Evolutionary conservation across 2,888 invertebrate species (phyloP).

Genomic region (Oscheius sp.): DNA sequence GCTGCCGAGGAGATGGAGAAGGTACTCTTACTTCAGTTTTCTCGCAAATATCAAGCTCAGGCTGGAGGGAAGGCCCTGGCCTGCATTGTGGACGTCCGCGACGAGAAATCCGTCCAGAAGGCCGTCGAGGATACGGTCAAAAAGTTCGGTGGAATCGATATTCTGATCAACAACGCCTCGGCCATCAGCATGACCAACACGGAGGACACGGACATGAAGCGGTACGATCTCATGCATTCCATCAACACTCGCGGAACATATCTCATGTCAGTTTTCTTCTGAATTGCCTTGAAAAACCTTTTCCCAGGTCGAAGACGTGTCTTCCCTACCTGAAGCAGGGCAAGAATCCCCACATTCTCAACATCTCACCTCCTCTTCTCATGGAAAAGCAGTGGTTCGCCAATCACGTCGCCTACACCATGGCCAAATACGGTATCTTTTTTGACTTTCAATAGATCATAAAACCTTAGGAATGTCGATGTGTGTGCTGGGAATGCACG

Average conservation of each 20-base stretch:
- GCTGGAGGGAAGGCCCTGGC: constrained; percentile 62
- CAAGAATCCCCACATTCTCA: constrained; percentile 91
- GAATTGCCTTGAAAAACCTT: neutral
- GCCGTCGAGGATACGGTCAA: constrained; percentile 74
- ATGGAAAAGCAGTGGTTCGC: constrained; percentile 83
- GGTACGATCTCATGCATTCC: constrained; percentile 93
- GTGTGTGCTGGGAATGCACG: constrained; percentile 94
- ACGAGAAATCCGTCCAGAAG: constrained; percentile 80
- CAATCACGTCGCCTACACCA: constrained; percentile 86
- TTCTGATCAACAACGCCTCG: constrained; percentile 92
- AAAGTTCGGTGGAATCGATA: constrained; percentile 82
- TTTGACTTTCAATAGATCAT: neutral
- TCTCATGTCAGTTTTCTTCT: constrained; percentile 82
- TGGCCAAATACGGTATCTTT: constrained; percentile 87
- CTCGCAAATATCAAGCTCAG: constrained; percentile 26
- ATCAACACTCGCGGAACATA: constrained; percentile 95
- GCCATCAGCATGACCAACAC: constrained; percentile 82
- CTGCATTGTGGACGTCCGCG: constrained; percentile 88
- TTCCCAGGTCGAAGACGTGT: constrained; percentile 86
- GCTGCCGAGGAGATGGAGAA: constrained; percentile 86
- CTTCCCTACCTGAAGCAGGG: constrained; percentile 87
- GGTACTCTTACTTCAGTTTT: constrained; percentile 18
- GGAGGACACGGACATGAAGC: constrained; percentile 87
- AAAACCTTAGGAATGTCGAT: constrained; percentile 81
- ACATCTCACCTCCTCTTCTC: constrained; percentile 92